These are phyloP conservation scores for Sinocyclocheilus rhinocerous DNA, from an alignment of 2,113 vertebrate species.

Conservation along the genomic window DNA sequence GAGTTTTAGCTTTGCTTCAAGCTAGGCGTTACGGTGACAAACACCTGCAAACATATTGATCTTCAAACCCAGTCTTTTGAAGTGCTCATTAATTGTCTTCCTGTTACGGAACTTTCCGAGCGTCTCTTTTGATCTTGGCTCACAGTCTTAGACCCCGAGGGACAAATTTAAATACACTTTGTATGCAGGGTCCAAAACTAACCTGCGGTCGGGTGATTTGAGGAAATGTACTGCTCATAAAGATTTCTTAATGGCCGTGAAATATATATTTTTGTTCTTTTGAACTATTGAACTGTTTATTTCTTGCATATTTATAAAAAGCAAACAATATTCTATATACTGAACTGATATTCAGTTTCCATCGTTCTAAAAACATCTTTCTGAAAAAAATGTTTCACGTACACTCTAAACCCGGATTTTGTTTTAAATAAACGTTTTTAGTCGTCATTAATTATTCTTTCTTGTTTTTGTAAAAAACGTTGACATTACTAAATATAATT, in stretches of 20 bases:
- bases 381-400: neutral
- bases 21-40: neutral
- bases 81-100: conserved; percentile 6
- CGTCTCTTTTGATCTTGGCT: neutral
- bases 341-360: neutral
- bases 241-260: neutral
- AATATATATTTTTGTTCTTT: neutral
- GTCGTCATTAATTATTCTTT: too few relatives aligned
- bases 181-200: neutral
- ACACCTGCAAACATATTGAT: neutral
- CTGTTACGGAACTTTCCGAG: neutral
- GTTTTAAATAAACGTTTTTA: too few relatives aligned
- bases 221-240: neutral
- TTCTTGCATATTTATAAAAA: neutral
- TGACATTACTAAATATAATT: too few relatives aligned
- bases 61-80: neutral
- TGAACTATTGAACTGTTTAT: neutral
- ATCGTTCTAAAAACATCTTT: neutral
- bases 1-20: neutral
- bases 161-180: neutral
- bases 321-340: neutral
- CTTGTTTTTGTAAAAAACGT: too few relatives aligned
- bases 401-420: too few relatives aligned
- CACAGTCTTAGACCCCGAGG: neutral
- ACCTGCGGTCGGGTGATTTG: neutral